These are phyloP conservation scores for Anagrus nilaparvatae DNA, from an alignment of 1,140 invertebrate species.

Conservation along the genomic window DNA sequence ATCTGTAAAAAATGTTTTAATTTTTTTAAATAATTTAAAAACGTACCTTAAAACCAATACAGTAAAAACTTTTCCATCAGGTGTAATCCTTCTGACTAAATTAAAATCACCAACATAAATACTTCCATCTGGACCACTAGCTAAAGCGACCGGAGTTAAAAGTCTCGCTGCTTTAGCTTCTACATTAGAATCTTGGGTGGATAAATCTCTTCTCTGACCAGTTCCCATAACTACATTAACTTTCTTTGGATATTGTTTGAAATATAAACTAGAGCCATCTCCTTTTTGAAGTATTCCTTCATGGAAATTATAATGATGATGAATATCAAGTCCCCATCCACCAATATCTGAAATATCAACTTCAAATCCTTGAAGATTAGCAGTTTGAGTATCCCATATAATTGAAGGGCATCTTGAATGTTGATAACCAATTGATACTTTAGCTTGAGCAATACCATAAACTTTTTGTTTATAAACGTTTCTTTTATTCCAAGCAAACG, in stretches of 20 bases:
- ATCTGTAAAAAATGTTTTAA: not conserved
- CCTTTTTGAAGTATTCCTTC: conserved; percentile 95
- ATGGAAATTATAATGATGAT: conserved; percentile 97
- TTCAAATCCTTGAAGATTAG: conserved; percentile 91
- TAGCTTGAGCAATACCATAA: conserved; percentile 77
- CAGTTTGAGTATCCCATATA: conserved; percentile 90
- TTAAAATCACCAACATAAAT: conserved; percentile 97
- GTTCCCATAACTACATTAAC: conserved; percentile 90
- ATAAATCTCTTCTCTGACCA: conserved; percentile 67
- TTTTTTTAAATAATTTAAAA: not conserved
- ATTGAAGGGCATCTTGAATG: conserved; percentile 76
- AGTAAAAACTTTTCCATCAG: conserved; percentile 83
- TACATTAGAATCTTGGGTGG: conserved; percentile 76
- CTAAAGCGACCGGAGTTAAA: conserved; percentile 83
- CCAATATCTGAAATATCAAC: conserved; percentile 88
- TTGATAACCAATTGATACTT: conserved; percentile 88
- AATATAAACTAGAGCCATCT: conserved; percentile 84
- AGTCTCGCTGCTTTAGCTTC: conserved; percentile 77
- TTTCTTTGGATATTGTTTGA: conserved; percentile 84
- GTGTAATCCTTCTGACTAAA: conserved; percentile 83
- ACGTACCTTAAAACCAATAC: conserved; percentile 82
- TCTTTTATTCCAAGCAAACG: conserved; percentile 93
- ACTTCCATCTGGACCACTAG: conserved; percentile 89
- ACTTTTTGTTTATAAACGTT: conserved; percentile 97
- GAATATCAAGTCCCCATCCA: conserved; percentile 94